These are phyloP conservation scores for Barypeithes pellucidus DNA, from an alignment of 2,888 invertebrate genomes.

Conservation along the genomic window DNA sequence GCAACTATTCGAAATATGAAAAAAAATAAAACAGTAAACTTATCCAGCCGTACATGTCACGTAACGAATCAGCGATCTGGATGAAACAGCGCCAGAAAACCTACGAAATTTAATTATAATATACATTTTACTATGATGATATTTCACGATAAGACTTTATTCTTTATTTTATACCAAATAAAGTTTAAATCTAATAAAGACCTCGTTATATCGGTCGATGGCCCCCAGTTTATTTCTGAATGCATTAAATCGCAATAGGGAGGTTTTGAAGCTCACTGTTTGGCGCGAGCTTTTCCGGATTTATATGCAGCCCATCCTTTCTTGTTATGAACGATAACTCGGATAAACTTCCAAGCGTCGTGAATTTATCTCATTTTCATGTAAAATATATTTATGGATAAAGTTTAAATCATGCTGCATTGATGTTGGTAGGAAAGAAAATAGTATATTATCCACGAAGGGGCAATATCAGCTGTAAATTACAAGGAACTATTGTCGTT, in stretches of 20 bases:
- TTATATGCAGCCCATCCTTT: constrained; percentile 26
- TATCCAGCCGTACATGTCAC: too few species aligned
- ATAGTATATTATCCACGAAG: too few species aligned
- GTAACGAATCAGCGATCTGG: too few species aligned
- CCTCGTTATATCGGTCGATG: not conserved
- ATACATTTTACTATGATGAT: too few species aligned
- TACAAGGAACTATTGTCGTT: too few species aligned
- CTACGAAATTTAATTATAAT: too few species aligned
- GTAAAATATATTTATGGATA: not conserved
- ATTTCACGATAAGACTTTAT: too few species aligned
- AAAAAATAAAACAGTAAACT: too few species aligned
- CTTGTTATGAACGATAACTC: constrained; percentile 25
- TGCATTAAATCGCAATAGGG: constrained; percentile 18
- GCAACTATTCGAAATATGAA: too few species aligned
- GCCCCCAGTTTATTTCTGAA: not conserved
- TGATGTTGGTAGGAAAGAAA: not conserved
- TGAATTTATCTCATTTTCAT: constrained; percentile 30
- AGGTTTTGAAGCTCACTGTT: constrained; percentile 3
- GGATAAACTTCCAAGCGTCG: constrained; percentile 26
- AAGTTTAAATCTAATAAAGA: not conserved
- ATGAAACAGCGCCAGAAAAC: too few species aligned
- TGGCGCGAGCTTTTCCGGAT: constrained; percentile 26
- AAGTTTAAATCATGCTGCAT: not conserved
- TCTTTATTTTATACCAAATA: too few species aligned
- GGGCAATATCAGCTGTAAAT: too few species aligned